These are phyloP conservation scores for Actenoides hombroni DNA, from an alignment of 2,113 vertebrate genomes.

Conservation along the genomic window DNA sequence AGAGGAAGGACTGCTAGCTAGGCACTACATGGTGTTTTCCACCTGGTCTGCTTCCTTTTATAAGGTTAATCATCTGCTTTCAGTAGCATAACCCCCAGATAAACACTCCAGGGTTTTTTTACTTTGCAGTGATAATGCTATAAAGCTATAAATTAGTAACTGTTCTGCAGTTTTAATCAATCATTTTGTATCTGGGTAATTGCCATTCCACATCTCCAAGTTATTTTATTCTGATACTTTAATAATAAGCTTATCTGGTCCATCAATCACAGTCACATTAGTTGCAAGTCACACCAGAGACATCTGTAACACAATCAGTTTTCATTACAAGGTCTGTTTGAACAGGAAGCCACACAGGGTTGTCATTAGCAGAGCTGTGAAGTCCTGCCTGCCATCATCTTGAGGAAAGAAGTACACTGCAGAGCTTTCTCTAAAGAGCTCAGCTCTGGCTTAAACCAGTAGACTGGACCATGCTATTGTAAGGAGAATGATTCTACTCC, in stretches of 20 bases:
- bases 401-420: neutral
- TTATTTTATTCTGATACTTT: conserved; percentile 7
- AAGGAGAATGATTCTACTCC: neutral
- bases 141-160: neutral
- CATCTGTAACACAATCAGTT: neutral
- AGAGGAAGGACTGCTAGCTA: neutral
- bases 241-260: neutral
- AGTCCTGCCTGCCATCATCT: neutral
- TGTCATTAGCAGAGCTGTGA: neutral
- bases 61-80: neutral
- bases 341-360: neutral
- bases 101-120: neutral
- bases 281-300: neutral
- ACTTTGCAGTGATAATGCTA: neutral
- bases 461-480: accelerated
- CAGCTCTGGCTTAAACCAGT: neutral
- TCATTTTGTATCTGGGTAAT: neutral
- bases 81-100: neutral
- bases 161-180: neutral
- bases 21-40: neutral
- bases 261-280: neutral
- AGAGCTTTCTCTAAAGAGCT: neutral
- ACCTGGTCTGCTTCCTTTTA: neutral
- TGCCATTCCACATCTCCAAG: neutral
- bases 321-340: neutral